phyloP scores from a whole-genome alignment of 2,888 invertebrate genomes.

The Pseudococcus jackbeardsleyi region DNA sequence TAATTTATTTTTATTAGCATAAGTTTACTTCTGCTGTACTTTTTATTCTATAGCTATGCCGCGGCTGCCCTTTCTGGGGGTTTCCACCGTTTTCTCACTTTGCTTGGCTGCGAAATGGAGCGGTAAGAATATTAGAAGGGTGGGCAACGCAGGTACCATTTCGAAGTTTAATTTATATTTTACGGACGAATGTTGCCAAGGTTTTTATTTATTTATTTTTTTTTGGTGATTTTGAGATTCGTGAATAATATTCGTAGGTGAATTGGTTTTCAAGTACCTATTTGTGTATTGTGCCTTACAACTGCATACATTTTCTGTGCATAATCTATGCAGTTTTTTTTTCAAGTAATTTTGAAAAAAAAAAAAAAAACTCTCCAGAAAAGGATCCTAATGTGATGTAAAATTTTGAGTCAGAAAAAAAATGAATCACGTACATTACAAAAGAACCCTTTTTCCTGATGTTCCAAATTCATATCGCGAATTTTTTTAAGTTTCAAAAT shows the following conservation, averaged over 20 bases:
- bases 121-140: background rate
- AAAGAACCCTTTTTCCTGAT: no score
- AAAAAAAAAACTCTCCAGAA: no score
- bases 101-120: background rate
- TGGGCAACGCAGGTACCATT: background rate
- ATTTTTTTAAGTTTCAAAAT: no score
- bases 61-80: background rate
- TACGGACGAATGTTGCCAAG: background rate
- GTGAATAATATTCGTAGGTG: background rate
- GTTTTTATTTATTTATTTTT: background rate
- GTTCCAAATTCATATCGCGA: no score
- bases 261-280: no score
- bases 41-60: background rate
- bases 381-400: no score
- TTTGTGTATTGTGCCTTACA: no score
- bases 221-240: background rate
- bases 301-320: no score
- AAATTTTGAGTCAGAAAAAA: no score
- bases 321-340: no score
- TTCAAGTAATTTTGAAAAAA: no score
- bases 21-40: background rate
- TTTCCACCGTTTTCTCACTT: background rate
- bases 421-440: no score
- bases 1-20: slow-evolving; percentile 41
- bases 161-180: background rate